Percentiles rank a stretch among this genome's conserved stretches.
These are phyloP conservation scores for Thermophis baileyi DNA, from an alignment of 2,113 vertebrate genomes.

Conservation along the genomic window DNA sequence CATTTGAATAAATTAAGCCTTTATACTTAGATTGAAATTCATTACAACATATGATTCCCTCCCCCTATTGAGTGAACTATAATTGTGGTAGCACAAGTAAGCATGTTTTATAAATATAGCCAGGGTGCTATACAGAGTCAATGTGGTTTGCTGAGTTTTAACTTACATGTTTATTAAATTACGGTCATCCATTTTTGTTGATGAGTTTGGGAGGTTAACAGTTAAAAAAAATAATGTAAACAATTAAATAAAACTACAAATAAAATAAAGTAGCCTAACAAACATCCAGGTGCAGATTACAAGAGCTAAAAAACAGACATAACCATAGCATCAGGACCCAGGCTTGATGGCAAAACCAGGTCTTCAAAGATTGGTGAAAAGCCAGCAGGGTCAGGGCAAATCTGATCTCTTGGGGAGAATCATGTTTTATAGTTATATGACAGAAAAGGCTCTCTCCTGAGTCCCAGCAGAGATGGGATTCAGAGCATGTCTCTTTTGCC, in stretches of 20 bases:
- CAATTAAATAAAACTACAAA: background rate
- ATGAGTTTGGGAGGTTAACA: background rate
- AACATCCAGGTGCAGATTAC: background rate
- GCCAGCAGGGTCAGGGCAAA: too few species aligned
- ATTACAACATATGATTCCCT: background rate
- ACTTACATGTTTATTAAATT: background rate
- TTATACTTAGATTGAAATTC: background rate
- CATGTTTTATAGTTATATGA: background rate
- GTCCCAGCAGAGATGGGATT: background rate
- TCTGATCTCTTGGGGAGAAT: background rate
- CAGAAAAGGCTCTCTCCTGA: background rate
- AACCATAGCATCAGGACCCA: background rate
- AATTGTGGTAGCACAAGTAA: background rate
- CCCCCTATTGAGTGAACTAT: background rate
- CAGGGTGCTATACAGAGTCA: background rate
- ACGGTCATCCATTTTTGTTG: background rate
- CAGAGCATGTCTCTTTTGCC: background rate
- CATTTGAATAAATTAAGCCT: background rate
- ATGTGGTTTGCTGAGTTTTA: background rate
- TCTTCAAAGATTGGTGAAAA: background rate
- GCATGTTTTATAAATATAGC: background rate
- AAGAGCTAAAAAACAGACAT: background rate
- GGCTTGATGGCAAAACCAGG: background rate
- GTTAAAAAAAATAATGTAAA: background rate
- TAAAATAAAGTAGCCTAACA: background rate